Evolutionary conservation across 2,113 vertebrate genomes (phyloP), one percentile per base, ranked within the genome.

Genomic region (Silurus asotus): DNA sequence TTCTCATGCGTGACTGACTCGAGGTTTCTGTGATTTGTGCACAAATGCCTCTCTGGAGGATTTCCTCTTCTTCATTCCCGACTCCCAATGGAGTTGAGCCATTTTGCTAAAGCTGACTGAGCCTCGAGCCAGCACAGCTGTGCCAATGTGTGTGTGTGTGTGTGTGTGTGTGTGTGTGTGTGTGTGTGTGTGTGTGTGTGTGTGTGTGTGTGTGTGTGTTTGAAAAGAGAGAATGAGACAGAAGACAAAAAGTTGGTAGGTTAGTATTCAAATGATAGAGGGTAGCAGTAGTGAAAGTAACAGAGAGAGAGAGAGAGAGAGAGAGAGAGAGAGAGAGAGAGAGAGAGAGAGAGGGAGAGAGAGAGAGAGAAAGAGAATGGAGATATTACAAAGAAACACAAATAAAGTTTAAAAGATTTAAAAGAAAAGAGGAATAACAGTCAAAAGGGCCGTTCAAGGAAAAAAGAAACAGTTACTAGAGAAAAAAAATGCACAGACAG

Each of bases 101-200:
- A 72, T 55, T 82, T 82, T 69, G 45, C 62, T 56, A 88, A 88
- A 85, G 75, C 14, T 65, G 77, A 84, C 84, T 88, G 61, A 69
- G 49, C 72, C 51, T 65, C 14, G 53, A 77, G 81, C 59, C 51
- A 85, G 58, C 84, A 85, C 83, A 88, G 49, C 87, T 88, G 87
- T n/a, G 69, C 48, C 83, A 81, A 62, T 65, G 62, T n/a, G 62
- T 65, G 62, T 65, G 23, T 65, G 62, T 65, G 62, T 65, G 5
- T 65, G 62, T 25, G 62, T 65, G 23, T 65, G 62, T 65, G 62
- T 65, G 14, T 56, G 67, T 15, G 65, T n/a, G 53, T 56, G 48
- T 75, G 49, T 49, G 45, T 49, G 45, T 74, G 45, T 23, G 70
- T 72, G 69, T 72, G 69, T 72, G 72, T 75, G 72, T n/a, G 48